phyloP scores from a whole-genome alignment of 2,888 invertebrate genomes.

The Parnassius mnemosyne region DNA sequence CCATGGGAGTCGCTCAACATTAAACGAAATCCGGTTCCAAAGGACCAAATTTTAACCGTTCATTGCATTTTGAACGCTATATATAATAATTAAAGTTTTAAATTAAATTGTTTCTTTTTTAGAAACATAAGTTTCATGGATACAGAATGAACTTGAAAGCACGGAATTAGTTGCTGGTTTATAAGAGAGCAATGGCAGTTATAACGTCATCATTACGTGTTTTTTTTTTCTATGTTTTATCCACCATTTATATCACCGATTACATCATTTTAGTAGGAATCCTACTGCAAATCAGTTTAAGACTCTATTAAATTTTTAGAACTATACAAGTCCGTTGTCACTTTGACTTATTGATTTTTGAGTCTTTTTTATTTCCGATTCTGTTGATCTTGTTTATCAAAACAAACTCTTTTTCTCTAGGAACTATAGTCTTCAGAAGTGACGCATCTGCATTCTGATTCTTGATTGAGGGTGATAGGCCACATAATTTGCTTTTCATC shows the following conservation, averaged over 20 bases:
- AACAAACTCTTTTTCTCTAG: too few relatives aligned
- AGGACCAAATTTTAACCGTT: slow-evolving; percentile 24
- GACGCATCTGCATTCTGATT: too few relatives aligned
- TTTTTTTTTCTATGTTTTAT: not conserved
- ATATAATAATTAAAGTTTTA: not conserved
- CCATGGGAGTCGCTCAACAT: slow-evolving; percentile 23
- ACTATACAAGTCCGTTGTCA: too few relatives aligned
- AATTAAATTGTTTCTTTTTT: not conserved
- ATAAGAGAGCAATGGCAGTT: slow-evolving; percentile 18
- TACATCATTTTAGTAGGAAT: too few relatives aligned
- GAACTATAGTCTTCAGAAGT: too few relatives aligned
- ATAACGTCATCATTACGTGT: slow-evolving; percentile 7
- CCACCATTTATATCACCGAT: not conserved
- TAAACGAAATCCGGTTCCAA: slow-evolving; percentile 33
- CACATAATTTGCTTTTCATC: too few relatives aligned
- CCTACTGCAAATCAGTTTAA: too few relatives aligned
- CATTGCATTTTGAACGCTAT: slow-evolving; percentile 6
- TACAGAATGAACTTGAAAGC: slow-evolving; percentile 32
- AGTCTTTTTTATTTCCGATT: too few relatives aligned
- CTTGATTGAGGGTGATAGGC: too few relatives aligned
- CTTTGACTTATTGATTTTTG: too few relatives aligned
- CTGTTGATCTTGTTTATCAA: too few relatives aligned
- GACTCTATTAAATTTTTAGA: too few relatives aligned
- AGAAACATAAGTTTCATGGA: slow-evolving; percentile 27
- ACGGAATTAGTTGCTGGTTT: slow-evolving; percentile 25